Evolutionary conservation across 1,140 invertebrate species (phyloP).

Genomic region (Proctacanthus coquilletti): DNA sequence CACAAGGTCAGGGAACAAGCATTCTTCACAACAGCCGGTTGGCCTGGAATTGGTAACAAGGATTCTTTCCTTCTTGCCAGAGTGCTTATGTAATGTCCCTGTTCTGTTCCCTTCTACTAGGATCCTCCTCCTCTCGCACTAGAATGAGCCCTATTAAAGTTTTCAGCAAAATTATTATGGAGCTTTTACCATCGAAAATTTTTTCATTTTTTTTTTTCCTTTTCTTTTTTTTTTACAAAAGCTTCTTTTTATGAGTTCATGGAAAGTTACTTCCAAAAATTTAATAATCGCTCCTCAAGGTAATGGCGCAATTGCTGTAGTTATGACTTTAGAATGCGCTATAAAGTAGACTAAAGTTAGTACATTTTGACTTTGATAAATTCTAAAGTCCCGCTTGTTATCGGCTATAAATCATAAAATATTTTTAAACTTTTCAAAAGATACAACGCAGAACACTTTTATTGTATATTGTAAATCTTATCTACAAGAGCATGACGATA

Average conservation of each 20-base stretch:
- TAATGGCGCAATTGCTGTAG: neutral
- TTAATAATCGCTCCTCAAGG: neutral
- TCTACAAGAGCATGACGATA: no score
- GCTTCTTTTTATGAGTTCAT: no score
- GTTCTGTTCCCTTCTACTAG: neutral
- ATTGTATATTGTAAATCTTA: no score
- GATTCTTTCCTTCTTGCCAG: neutral
- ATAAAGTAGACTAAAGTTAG: neutral
- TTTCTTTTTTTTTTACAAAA: neutral
- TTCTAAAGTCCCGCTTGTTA: no score
- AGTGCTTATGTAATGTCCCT: neutral
- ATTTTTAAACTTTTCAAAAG: no score
- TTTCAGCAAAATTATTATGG: neutral
- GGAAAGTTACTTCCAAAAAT: no score
- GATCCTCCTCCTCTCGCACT: no score
- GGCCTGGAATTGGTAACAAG: neutral
- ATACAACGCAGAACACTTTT: no score
- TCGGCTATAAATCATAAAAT: no score
- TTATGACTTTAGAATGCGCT: neutral
- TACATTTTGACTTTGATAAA: no score
- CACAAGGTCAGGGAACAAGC: no score
- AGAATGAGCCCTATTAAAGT: no score
- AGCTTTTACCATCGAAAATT: neutral
- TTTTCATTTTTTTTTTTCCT: neutral
- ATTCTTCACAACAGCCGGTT: conserved; percentile 1